Conservation (phyloP, 2,113 vertebrate species). For the Toxotes jaculatrix region DNA sequence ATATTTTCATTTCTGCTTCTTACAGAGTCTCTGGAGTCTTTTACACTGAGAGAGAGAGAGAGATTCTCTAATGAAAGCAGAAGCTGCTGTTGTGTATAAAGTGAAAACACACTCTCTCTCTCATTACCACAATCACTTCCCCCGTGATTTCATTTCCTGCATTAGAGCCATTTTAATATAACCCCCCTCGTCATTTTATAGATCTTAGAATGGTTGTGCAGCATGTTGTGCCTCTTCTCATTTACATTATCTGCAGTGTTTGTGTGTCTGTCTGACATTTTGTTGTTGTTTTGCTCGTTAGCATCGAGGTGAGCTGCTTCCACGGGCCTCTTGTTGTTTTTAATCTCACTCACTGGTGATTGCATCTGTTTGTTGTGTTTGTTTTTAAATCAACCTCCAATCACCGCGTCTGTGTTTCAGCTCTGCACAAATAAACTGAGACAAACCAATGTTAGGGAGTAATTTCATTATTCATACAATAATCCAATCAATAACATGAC, state of each 20-base stretch:
- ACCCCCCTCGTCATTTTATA: background rate
- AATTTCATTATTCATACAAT: constrained; percentile 31
- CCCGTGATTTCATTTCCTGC: constrained; percentile 36
- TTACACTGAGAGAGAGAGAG: constrained; percentile 4
- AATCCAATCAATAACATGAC: constrained; percentile 59
- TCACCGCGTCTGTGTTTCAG: background rate
- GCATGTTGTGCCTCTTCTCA: background rate
- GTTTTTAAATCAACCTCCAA: constrained; percentile 1
- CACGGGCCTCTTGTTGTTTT: background rate
- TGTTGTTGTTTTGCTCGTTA: constrained; percentile 32
- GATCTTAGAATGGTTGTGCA: background rate
- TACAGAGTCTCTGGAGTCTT: constrained; percentile 22
- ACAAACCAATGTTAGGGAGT: background rate
- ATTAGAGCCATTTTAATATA: background rate
- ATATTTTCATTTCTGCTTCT: constrained; percentile 45
- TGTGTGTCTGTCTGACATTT: background rate
- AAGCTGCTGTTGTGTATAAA: constrained; percentile 4
- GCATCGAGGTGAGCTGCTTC: constrained; percentile 2
- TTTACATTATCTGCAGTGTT: constrained; percentile 2
- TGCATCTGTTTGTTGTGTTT: background rate
- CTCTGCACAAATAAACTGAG: background rate
- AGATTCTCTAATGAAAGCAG: constrained; percentile 36
- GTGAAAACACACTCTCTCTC: background rate
- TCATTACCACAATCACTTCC: constrained; percentile 5
- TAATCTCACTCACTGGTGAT: background rate